Evolutionary conservation across 2,888 invertebrate species (phyloP), one percentile per base, ranked within the genome.

Genomic region (Lumbricus terrestris): DNA sequence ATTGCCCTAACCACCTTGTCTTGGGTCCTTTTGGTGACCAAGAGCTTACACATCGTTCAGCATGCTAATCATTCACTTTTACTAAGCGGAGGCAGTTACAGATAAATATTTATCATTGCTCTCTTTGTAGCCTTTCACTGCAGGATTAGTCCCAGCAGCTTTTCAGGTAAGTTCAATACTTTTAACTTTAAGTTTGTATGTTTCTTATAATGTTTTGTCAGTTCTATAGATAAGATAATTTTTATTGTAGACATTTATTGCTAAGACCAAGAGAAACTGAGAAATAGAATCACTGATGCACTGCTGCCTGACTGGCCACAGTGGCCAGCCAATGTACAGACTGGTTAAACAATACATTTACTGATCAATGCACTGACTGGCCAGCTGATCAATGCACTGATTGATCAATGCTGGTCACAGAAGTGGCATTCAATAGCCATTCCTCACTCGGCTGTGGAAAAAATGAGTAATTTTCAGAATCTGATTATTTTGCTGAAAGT

Each of bases 101-200:
- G 69, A n/a, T 69, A 69, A n/a, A 38, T 38, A 38, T 38, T 38
- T 69, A 69, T 69, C 69, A n/a, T 69, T 69, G 29, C 5, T 69
- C 11, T 1, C 0, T 69, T 69, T 69, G 69, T 69, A 69, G 69
- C 69, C 29, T 69, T 69, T 69, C 69, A 69, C 69, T 69, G 69
- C 69, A 69, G 69, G 69, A 69, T 69, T 69, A 69, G 69, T 69
- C 69, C 69, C n/a, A 69, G n/a, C n/a, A n/a, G 69, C n/a, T n/a
- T 69, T 69, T n/a, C 69, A 69, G 69, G 69, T 69, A n/a, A 69
- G 69, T n/a, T 69, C n/a, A 29, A 69, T 11, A 69, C n/a, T 11
- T 69, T 69, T 47, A 3, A 47, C 47, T 23, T 47, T n/a, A 2
- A 11, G 8, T 29, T 11, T 69, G 29, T 69, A 4, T 69, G 69